phyloP scores from a whole-genome alignment of 92 coral and sea anemone genomes.

The Parazoanthus atlanticus region DNA sequence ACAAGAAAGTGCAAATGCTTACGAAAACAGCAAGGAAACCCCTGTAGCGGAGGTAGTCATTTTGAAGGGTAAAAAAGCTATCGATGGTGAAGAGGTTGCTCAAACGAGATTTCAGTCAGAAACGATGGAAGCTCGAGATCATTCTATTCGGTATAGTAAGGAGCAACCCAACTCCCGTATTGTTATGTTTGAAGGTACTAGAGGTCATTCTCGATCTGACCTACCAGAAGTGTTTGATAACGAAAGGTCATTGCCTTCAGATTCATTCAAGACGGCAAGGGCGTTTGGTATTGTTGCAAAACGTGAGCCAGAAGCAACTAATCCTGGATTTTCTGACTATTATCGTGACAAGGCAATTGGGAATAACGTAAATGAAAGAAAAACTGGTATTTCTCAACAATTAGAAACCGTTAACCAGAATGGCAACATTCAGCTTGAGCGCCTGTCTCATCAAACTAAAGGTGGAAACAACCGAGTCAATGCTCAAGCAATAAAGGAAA shows the following conservation, averaged over 20 bases:
- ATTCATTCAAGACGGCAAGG: not conserved
- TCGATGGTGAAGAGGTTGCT: not conserved
- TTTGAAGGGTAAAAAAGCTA: not conserved
- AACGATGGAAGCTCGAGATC: not conserved
- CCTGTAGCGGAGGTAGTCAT: not conserved
- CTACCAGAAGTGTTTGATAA: not conserved
- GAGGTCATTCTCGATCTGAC: not conserved
- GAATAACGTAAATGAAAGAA: not conserved
- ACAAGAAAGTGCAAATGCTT: not conserved
- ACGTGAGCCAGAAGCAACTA: not conserved
- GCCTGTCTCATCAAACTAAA: not conserved
- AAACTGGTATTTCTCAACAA: not conserved
- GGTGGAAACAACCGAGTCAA: not conserved
- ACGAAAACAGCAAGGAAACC: not conserved
- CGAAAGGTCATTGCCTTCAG: not conserved
- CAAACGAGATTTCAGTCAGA: not conserved
- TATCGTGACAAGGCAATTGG: not conserved
- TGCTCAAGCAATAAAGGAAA: not conserved
- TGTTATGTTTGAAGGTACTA: not conserved
- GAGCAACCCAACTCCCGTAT: not conserved
- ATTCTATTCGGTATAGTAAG: not conserved
- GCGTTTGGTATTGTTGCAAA: slow-evolving; percentile 15
- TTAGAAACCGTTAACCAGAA: not conserved
- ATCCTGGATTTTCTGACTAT: not conserved
- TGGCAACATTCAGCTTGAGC: not conserved